Percentiles rank a stretch among this genome's conserved stretches.
Evolutionary conservation across 2,888 invertebrate species (phyloP).

Genomic region (Neoitamus cyanurus): DNA sequence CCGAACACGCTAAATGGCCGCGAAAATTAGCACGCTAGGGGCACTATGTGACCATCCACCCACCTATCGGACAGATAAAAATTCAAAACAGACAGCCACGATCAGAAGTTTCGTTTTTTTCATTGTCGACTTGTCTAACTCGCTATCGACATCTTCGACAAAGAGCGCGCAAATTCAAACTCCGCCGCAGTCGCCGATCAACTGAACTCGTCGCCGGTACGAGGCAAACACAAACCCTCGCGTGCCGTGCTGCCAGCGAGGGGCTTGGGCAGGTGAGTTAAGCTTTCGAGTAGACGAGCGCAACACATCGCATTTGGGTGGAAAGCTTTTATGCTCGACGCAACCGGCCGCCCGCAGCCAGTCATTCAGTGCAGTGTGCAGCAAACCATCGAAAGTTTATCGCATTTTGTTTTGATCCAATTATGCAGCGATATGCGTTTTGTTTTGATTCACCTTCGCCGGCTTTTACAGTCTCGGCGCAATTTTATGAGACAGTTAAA

Average conservation of each 20-base stretch:
- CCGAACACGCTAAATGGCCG: background rate
- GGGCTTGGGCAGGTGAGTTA: background rate
- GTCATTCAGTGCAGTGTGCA: background rate
- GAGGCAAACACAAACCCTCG: background rate
- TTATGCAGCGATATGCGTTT: background rate
- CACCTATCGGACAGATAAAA: background rate
- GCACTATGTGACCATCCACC: background rate
- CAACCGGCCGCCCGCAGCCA: background rate
- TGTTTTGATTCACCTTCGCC: conserved; percentile 18
- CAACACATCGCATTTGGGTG: background rate
- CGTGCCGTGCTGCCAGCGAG: background rate
- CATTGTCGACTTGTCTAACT: background rate
- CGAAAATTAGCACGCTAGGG: background rate
- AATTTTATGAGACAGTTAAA: background rate
- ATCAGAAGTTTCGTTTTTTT: background rate
- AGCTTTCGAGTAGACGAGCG: background rate
- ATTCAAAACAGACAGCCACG: background rate
- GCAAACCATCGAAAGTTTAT: background rate
- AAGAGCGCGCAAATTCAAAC: conserved; percentile 14
- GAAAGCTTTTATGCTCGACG: background rate
- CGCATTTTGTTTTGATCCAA: background rate
- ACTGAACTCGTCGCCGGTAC: background rate
- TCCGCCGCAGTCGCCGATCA: conserved; percentile 8
- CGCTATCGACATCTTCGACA: background rate
- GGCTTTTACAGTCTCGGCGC: background rate